Evolutionary conservation across 2,888 invertebrate genomes (phyloP), one percentile per base, ranked within the genome.

Genomic region (Meteorus cinctellus): DNA sequence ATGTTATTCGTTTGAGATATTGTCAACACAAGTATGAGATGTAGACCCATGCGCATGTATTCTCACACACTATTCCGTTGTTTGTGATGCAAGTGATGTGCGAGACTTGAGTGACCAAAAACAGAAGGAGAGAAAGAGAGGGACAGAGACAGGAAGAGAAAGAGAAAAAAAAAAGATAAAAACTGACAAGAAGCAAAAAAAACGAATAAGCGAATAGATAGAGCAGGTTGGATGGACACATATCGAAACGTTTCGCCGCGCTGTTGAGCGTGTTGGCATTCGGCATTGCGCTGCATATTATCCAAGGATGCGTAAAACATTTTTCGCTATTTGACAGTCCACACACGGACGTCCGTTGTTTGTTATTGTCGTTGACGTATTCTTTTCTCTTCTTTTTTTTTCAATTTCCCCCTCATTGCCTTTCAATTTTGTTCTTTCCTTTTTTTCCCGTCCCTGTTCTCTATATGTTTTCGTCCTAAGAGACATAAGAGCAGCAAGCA

Each of bases 201-300:
- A 31, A 36, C 67, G 34, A 45, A 68, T 6, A 45, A 55, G 59
- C 63, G 29, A 62, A 66, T 72, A 31, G 66, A 73, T 79, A 72
- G 78, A 76, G 78, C 77, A 81, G 79, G 78, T 74, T 79, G 81
- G 71, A 80, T 67, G 79, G 63, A 72, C 60, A 74, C 48, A 75
- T 76, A 74, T 78, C 78, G 77, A 72, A 79, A 80, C 72, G 77
- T 76, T 76, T n/a, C 72, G 69, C 70, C 55, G 60, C 68, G 60
- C 76, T 74, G 62, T 70, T 59, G 77, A 74, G 79, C 85, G 86
- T 87, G 88, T 80, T 82, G 86, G 87, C 81, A 87, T 87, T 88
- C 84, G 87, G 85, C 86, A 87, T 87, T 87, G 88, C 84, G 79
- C 82, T 85, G 86, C 88, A 88, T 88, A 88, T 86, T 85, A 87